Evolutionary conservation across 1,140 invertebrate species (phyloP).

Genomic region (Pachypeltis micranthus): DNA sequence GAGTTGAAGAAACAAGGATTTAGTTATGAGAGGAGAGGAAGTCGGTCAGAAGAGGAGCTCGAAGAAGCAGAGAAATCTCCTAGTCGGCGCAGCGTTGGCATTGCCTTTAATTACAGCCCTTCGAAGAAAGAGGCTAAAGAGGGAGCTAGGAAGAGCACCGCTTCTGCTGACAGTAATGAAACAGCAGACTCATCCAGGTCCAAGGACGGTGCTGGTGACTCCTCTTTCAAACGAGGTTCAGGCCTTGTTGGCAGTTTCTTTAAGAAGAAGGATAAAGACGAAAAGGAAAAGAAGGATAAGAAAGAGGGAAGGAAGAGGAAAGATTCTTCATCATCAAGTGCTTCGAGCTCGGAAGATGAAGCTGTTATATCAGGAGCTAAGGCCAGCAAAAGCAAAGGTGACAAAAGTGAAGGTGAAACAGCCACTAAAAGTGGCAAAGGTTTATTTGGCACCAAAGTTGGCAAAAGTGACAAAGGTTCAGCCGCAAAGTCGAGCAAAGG

Average conservation of each 20-base stretch:
- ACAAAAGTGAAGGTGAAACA: too few relatives aligned
- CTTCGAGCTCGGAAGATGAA: too few relatives aligned
- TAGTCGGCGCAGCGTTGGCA: neutral
- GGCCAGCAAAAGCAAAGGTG: too few relatives aligned
- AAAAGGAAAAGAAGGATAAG: constrained; percentile 20
- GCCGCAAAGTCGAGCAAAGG: too few relatives aligned
- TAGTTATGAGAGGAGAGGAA: neutral
- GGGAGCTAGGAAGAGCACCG: neutral
- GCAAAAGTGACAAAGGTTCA: too few relatives aligned
- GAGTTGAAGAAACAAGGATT: constrained; percentile 28
- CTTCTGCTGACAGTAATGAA: neutral
- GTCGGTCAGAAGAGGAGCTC: neutral
- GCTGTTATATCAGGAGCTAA: too few relatives aligned
- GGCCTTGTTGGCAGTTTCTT: neutral
- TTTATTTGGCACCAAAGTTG: too few relatives aligned
- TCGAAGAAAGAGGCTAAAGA: neutral
- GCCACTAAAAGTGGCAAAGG: too few relatives aligned
- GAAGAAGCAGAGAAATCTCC: neutral
- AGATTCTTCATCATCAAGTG: constrained; percentile 7
- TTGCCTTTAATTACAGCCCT: neutral
- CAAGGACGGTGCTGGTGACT: neutral
- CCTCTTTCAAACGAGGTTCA: neutral
- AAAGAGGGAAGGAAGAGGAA: constrained; percentile 32
- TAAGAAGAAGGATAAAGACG: constrained; percentile 18
- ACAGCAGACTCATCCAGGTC: neutral